phyloP scores from a whole-genome alignment of 2,113 vertebrate genomes.

The Odocoileus hemionus region DNA sequence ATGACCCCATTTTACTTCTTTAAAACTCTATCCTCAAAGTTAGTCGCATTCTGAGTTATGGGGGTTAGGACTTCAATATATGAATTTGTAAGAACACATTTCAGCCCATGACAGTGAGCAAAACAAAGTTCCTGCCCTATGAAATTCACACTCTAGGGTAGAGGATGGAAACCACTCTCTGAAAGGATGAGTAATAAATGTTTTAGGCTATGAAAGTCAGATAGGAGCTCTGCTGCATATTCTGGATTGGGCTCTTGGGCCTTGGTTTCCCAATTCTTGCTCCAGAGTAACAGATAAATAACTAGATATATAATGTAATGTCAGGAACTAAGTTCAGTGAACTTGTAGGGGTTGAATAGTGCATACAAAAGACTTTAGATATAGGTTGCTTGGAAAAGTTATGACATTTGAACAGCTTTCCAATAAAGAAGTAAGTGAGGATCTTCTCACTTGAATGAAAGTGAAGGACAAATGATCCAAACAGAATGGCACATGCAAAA shows the following conservation, averaged over 20 bases:
- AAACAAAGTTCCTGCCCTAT: neutral
- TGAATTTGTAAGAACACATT: neutral
- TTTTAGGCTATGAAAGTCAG: neutral
- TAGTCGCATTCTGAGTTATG: neutral
- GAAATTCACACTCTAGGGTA: neutral
- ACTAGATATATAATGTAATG: neutral
- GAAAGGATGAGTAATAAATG: neutral
- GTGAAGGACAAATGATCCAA: neutral
- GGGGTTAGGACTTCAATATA: neutral
- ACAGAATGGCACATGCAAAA: neutral
- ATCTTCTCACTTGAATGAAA: neutral
- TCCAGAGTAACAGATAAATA: neutral
- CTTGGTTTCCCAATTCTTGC: neutral
- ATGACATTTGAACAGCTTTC: neutral
- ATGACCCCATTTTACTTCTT: neutral
- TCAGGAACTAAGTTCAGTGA: neutral
- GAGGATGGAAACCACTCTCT: neutral
- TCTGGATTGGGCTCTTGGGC: neutral
- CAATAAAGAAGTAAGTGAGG: neutral
- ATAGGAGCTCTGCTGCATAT: neutral
- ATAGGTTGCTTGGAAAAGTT: neutral
- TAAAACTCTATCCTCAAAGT: neutral
- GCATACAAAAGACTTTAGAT: neutral
- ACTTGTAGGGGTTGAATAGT: neutral
- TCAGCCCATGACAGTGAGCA: neutral